phyloP scores from a whole-genome alignment of 2,113 vertebrate genomes.

The Sorex araneus region DNA sequence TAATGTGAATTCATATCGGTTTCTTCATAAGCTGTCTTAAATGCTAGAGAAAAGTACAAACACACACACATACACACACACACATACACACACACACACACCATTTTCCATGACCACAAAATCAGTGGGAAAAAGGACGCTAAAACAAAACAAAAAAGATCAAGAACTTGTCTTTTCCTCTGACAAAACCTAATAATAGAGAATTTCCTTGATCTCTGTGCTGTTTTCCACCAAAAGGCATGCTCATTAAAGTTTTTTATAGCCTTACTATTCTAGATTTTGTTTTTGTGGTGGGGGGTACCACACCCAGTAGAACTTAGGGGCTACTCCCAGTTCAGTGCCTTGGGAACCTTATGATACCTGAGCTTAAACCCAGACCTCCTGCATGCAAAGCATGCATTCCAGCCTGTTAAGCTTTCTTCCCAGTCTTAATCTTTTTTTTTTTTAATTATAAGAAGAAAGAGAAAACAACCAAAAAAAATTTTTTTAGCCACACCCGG shows the following conservation, averaged over 20 bases:
- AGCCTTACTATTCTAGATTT: not conserved
- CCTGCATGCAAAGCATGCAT: too few species aligned
- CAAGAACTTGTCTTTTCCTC: conserved; percentile 4
- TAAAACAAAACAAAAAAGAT: not conserved
- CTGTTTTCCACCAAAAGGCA: conserved; percentile 1
- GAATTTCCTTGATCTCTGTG: conserved; percentile 34
- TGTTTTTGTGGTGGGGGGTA: too few species aligned
- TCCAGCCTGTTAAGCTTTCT: not conserved
- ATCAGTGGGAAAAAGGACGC: conserved; percentile 17
- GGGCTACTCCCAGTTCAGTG: too few species aligned
- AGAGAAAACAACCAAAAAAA: not conserved
- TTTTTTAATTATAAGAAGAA: too few species aligned
- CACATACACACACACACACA: not conserved
- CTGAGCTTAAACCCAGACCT: too few species aligned
- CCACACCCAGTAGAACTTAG: too few species aligned
- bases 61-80: not conserved
- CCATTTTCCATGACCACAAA: not conserved
- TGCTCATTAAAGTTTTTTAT: not conserved
- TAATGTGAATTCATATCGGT: conserved; percentile 13
- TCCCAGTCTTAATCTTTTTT: too few species aligned
- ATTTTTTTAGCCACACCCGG: not conserved
- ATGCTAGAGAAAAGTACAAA: not conserved
- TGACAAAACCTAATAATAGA: conserved; percentile 15
- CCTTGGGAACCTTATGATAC: too few species aligned
- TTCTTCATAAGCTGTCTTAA: conserved; percentile 39